Conservation (phyloP, 2,797 vertebrate species). For the Naso thynnoides region DNA sequence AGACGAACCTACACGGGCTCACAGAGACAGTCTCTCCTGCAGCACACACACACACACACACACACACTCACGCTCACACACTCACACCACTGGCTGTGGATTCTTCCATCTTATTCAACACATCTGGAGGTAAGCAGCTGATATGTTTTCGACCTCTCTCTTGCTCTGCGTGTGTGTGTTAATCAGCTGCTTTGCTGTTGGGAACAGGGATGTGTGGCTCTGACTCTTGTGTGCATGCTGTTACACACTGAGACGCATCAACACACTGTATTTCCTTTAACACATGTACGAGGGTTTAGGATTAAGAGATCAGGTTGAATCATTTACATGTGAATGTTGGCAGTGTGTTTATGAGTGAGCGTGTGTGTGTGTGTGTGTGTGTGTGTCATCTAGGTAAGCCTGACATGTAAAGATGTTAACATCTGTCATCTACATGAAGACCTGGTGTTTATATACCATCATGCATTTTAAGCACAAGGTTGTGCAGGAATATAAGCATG, state of each 20-base stretch:
- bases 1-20: slow-evolving; percentile 63
- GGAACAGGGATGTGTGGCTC: slow-evolving; percentile 24
- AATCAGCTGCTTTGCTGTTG: slow-evolving; percentile 44
- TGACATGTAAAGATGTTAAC: slow-evolving; percentile 20
- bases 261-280: slow-evolving; percentile 21
- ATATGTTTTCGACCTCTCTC: slow-evolving; percentile 22
- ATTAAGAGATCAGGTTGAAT: slow-evolving; percentile 16
- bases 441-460: neutral
- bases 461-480: neutral
- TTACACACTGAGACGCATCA: slow-evolving; percentile 30
- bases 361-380: slow-evolving; percentile 6
- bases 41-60: slow-evolving; percentile 59
- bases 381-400: slow-evolving; percentile 28
- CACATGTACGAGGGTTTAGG: neutral
- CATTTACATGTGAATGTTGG: slow-evolving; percentile 24
- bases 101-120: slow-evolving; percentile 63
- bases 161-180: slow-evolving; percentile 26
- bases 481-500: slow-evolving; percentile 7
- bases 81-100: slow-evolving; percentile 69
- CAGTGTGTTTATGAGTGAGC: slow-evolving; percentile 3
- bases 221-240: slow-evolving; percentile 47
- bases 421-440: slow-evolving; percentile 29
- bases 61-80: slow-evolving; percentile 44
- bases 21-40: slow-evolving; percentile 60
- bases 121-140: slow-evolving; percentile 77